Evolutionary conservation across 2,797 vertebrate genomes (phyloP), one percentile per base, ranked within the genome.

Genomic region (Enteromius unitaeniatus): DNA sequence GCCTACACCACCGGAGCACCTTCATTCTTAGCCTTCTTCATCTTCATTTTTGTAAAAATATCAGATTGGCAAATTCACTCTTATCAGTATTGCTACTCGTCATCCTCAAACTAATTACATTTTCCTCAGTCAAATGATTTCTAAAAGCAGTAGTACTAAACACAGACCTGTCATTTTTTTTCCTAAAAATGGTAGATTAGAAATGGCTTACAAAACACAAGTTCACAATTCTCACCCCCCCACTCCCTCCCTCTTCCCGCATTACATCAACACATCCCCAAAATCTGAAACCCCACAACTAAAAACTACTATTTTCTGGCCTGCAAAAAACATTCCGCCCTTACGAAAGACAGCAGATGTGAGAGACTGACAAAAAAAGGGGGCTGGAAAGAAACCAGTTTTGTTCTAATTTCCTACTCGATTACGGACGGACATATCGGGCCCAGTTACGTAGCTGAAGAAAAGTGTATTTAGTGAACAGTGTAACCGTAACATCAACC

Each of bases 81-180:
- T 37, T 55, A 65, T 78, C 68, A 49, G 84, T 91, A 88, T 90
- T 87, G 88, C 89, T 89, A 88, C 90, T 88, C 83, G 75, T 88
- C 76, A 70, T 78, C 85, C 67, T 68, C 37, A 77, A 86, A 58
- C 80, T 64, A 85, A 47, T 72, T 75, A n/a, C 26, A 62, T 58
- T 68, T 84, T 83, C 55, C 82, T 70, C 47, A 40, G 26, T 73
- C 58, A 67, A 73, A 86, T 79, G 8, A 86, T 79, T 80, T 58
- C 34, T 85, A 74, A 86, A 86, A 84, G 60, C 85, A 68, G 69
- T 64, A 74, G 51, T 67, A 83, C 78, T 75, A 86, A 79, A 76
- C 81, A 75, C 65, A 78, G 23, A 85, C 49, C 45, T 70, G 26
- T 69, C 6, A 1, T 28, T 37, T 67, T 68, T 53, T 26, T 42